Evolutionary conservation across 2,113 vertebrate species (phyloP).

Genomic region (Atractosteus spatula): DNA sequence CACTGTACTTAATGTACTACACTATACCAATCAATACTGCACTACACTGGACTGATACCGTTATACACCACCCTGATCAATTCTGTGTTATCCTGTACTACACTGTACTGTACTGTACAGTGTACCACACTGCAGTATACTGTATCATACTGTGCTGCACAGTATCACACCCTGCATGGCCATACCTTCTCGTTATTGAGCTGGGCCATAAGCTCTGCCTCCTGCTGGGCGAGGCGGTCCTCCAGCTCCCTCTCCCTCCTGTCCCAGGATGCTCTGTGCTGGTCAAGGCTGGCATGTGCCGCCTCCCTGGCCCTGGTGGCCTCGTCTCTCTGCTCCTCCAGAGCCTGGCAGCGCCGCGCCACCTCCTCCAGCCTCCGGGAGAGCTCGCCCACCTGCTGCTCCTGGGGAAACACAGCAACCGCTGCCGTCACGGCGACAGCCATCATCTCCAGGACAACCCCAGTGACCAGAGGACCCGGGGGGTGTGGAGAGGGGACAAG

Average conservation of each 20-base stretch:
- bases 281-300: constrained; percentile 41
- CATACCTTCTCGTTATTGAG: constrained; percentile 60
- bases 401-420: constrained; percentile 20
- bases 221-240: constrained; percentile 32
- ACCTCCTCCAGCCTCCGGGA: constrained; percentile 27
- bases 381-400: constrained; percentile 29
- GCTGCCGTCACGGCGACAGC: too few relatives aligned
- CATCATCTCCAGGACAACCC: too few relatives aligned
- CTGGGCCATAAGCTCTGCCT: constrained; percentile 43
- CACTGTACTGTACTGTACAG: too few relatives aligned
- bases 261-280: constrained; percentile 42
- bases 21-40: too few relatives aligned
- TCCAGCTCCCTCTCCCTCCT: constrained; percentile 51
- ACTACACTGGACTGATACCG: too few relatives aligned
- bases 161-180: background rate
- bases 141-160: too few relatives aligned
- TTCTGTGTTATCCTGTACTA: too few relatives aligned
- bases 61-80: too few relatives aligned
- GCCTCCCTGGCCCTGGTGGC: constrained; percentile 33
- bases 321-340: constrained; percentile 41
- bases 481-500: too few relatives aligned
- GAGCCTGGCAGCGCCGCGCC: constrained; percentile 26
- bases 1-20: too few relatives aligned
- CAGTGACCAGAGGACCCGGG: too few relatives aligned
- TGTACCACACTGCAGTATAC: too few relatives aligned